These are phyloP conservation scores for Drosophila elegans DNA, from an alignment of 1,140 invertebrate species.

Conservation along the genomic window DNA sequence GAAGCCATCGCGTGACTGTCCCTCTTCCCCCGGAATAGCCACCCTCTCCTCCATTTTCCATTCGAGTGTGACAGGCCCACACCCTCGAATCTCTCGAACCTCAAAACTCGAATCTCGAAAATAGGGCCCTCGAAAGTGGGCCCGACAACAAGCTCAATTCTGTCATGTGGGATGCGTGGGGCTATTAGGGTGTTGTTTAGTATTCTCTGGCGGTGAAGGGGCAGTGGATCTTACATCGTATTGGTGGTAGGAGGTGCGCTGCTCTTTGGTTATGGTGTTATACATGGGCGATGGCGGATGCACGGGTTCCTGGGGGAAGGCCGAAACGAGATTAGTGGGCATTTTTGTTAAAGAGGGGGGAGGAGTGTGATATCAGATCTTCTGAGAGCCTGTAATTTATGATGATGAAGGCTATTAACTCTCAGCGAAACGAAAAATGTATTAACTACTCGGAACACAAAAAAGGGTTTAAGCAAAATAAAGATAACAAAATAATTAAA, in stretches of 20 bases:
- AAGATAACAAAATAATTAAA: too few species aligned
- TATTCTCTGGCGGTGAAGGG: conserved; percentile 23
- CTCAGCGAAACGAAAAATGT: background rate
- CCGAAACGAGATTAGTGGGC: conserved; percentile 42
- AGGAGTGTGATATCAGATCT: background rate
- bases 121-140: conserved; percentile 33
- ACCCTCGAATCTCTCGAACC: conserved; percentile 23
- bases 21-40: background rate
- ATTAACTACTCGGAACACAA: background rate
- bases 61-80: conserved; percentile 67
- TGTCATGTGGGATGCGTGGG: conserved; percentile 45
- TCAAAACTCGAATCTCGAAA: conserved; percentile 8
- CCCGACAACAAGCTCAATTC: conserved; percentile 49
- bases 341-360: background rate
- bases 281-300: conserved; percentile 84
- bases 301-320: conserved; percentile 68
- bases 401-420: background rate
- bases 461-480: background rate
- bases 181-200: conserved; percentile 29
- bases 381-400: background rate
- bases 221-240: conserved; percentile 80
- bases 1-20: conserved; percentile 68
- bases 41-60: conserved; percentile 4
- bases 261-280: conserved; percentile 81
- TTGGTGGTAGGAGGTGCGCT: conserved; percentile 80